Evolutionary conservation across 2,113 vertebrate genomes (phyloP), one percentile per base, ranked within the genome.

Genomic region (Smithornis capensis): DNA sequence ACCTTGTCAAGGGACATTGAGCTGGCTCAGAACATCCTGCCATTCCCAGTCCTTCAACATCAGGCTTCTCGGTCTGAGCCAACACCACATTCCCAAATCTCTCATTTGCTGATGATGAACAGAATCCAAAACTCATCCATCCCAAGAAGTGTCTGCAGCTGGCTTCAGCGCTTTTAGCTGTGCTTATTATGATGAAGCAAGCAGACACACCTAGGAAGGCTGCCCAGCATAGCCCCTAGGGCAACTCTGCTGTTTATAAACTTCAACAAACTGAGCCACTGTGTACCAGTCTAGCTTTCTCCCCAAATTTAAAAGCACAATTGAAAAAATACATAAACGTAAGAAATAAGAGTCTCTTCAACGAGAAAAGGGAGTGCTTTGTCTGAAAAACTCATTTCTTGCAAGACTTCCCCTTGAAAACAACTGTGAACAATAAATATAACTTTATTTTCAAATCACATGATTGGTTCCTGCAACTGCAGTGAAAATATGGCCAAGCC

Each of bases 1-100:
- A 63, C 25, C 29, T 38, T 60, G 33, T 42, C 62, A 76, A 69
- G 18, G 27, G 53, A 67, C 5, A 24, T 63, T 24, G 69, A 71
- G 74, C 53, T 85, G 73, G n/a, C 63, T 87, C 59, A 42, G 53
- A 76, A 65, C 5, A 2, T n/a, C 49, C 38, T 60, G 35, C 45
- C 7, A 1, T 29, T 84, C 14, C 14, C 21, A n/a, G 17, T 28
- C n/a, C 7, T 64, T 74, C 3, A 2, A 38, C 2, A 1, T 31
- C 12, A 22, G 7, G 33, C 25, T 56, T 74, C 33, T 21, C 4
- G 2, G 37, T 17, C 73, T 37, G 22, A 87, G 37, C 28, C 44
- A 40, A 18, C 0, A 2, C 5, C 4, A 10, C 57, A 3, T 37
- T 83, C 69, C 70, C 57, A 63, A 71, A 90, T 33, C 37, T 87